A percentile compares a stretch with the other conserved stretches of the same genome.
phyloP scores from a whole-genome alignment of 2,113 vertebrate species.

The Scortum barcoo region DNA sequence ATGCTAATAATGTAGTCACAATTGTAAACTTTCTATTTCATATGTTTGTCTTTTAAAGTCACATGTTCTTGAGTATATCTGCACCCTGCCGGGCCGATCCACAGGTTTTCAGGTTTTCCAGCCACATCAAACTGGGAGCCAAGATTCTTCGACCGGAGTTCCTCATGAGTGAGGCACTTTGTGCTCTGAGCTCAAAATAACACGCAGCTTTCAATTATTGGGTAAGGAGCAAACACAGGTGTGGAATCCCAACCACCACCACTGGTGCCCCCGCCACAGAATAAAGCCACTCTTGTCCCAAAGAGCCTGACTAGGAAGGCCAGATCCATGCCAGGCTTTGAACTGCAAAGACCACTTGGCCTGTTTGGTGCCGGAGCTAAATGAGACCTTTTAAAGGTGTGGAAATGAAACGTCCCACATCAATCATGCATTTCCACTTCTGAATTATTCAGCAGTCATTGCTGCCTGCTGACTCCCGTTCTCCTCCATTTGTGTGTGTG shows the following conservation, averaged over 20 bases:
- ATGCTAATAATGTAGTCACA: conserved; percentile 17
- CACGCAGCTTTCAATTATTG: conserved; percentile 92
- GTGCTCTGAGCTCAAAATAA: conserved; percentile 90
- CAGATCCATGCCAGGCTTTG: conserved; percentile 79
- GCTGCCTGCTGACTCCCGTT: conserved; percentile 69
- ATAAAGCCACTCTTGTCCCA: conserved; percentile 87
- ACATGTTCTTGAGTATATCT: conserved; percentile 39
- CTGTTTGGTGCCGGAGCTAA: conserved; percentile 70
- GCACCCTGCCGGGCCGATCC: conserved; percentile 60
- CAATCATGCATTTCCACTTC: conserved; percentile 91
- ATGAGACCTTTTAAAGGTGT: conserved; percentile 80
- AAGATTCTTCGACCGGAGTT: conserved; percentile 66
- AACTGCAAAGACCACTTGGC: conserved; percentile 83
- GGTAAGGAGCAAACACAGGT: conserved; percentile 96
- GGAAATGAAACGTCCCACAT: conserved; percentile 90
- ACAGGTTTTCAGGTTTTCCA: conserved; percentile 68
- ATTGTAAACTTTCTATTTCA: conserved; percentile 26
- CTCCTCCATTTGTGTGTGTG: conserved; percentile 44
- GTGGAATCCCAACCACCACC: conserved; percentile 84
- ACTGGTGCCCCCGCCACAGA: conserved; percentile 69
- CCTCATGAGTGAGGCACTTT: conserved; percentile 83
- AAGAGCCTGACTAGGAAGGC: conserved; percentile 76
- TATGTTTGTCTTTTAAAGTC: conserved; percentile 41
- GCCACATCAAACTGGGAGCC: conserved; percentile 77
- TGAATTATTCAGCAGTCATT: conserved; percentile 87